Evolutionary conservation across 2,888 invertebrate species (phyloP).

Genomic region (Tricholauxania praeusta): DNA sequence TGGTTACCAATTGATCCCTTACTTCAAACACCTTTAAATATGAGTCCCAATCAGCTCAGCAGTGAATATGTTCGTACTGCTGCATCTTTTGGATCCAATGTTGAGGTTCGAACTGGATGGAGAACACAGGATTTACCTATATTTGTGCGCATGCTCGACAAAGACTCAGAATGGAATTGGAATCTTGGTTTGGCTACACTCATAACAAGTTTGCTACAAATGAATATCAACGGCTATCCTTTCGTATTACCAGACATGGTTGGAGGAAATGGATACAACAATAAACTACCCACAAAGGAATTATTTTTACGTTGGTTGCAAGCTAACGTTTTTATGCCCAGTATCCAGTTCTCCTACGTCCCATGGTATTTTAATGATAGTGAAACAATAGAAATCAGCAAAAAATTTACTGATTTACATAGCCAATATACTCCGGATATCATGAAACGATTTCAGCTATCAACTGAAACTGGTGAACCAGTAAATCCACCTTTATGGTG

Average conservation of each 20-base stretch:
- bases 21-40: constrained; percentile 70
- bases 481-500: constrained; percentile 90
- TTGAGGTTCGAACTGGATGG: constrained; percentile 77
- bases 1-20: constrained; percentile 74
- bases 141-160: constrained; percentile 81
- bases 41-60: constrained; percentile 67
- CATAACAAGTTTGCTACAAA: constrained; percentile 71
- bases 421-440: constrained; percentile 74
- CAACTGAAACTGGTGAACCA: constrained; percentile 75
- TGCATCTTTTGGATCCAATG: constrained; percentile 71
- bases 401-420: constrained; percentile 76
- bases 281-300: constrained; percentile 71
- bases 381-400: constrained; percentile 74
- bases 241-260: constrained; percentile 85
- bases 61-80: constrained; percentile 70
- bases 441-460: constrained; percentile 73
- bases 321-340: constrained; percentile 71
- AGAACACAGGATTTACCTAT: constrained; percentile 75
- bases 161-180: constrained; percentile 75
- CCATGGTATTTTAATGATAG: constrained; percentile 79
- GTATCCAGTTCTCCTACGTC: constrained; percentile 80
- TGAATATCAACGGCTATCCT: constrained; percentile 70
- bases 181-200: constrained; percentile 77
- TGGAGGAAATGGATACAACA: constrained; percentile 74
- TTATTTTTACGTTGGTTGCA: constrained; percentile 78